Percentiles rank a stretch among this genome's conserved stretches.
phyloP scores from a whole-genome alignment of 2,113 vertebrate species.

The Pygoscelis adeliae region DNA sequence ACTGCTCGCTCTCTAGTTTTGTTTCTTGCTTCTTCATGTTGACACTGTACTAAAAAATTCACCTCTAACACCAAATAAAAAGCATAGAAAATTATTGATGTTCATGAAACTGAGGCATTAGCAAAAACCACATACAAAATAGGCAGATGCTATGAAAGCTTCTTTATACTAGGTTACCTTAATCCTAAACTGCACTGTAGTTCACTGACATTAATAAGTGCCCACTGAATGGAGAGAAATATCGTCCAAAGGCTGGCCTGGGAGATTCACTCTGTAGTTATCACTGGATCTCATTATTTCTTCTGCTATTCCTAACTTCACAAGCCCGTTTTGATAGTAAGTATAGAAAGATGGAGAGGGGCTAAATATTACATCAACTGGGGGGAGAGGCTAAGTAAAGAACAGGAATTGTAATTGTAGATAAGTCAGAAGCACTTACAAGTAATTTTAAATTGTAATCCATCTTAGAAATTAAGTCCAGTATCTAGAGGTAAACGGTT shows the following conservation, averaged over 20 bases:
- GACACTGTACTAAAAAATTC: not conserved
- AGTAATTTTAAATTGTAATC: not conserved
- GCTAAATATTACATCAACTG: not conserved
- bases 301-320: not conserved
- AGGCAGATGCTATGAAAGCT: not conserved
- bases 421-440: not conserved
- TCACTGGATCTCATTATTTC: not conserved
- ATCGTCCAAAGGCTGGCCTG: not conserved
- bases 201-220: not conserved
- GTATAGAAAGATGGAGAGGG: not conserved
- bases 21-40: not conserved
- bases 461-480: not conserved
- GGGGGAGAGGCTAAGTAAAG: not conserved
- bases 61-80: not conserved
- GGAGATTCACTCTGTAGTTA: not conserved
- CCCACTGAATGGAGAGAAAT: not conserved
- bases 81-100: not conserved
- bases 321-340: not conserved
- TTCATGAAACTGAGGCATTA: not conserved
- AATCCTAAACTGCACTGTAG: not conserved
- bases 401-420: not conserved
- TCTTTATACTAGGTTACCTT: not conserved
- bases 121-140: not conserved
- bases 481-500: not conserved
- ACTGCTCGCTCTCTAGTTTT: not conserved